Base-by-base conservation (phyloP, 30 jellyfish, hydroid and myxozoan species). In the Phacellophora camtschatica region DNA sequence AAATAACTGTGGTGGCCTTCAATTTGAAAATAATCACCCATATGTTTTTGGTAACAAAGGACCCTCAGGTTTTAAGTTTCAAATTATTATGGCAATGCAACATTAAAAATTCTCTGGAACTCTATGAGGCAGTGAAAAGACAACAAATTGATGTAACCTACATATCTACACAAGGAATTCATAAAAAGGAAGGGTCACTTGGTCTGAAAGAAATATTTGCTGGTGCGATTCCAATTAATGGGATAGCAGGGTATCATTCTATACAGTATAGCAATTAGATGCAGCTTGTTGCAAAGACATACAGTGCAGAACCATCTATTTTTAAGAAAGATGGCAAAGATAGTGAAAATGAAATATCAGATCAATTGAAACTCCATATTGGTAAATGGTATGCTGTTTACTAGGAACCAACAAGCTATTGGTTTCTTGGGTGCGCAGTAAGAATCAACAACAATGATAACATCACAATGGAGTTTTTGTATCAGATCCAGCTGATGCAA, bases 31-130 rank as follows among this genome's bases (percentile, higher is more conserved):
- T n/a, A n/a, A n/a, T n/a, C n/a, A n/a, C n/a, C n/a, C n/a, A n/a
- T n/a, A n/a, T n/a, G n/a, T n/a, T n/a, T n/a, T n/a, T n/a, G n/a
- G n/a, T n/a, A n/a, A n/a, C n/a, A n/a, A n/a, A n/a, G n/a, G n/a
- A n/a, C n/a, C n/a, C n/a, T n/a, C n/a, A n/a, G n/a, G n/a, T n/a
- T n/a, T n/a, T n/a, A n/a, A n/a, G n/a, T n/a, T n/a, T n/a, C n/a
- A n/a, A n/a, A n/a, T n/a, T n/a, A n/a, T n/a, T n/a, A n/a, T n/a
- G 86, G 55, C 85, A 71, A 28, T 71, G 86, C 86, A 19, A 10
- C 34, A 56, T 73, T 39, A 73, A 73, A 61, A 73, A 49, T 73
- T 74, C 86, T 8, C 7, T n/a, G 18, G 74, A 73, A 33, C 54
- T 73, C 43, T 73, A 28, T 53, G 41, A 35, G 18, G 85, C 54